phyloP scores from a whole-genome alignment of 2,797 vertebrate genomes.

The Sebastes goodei region DNA sequence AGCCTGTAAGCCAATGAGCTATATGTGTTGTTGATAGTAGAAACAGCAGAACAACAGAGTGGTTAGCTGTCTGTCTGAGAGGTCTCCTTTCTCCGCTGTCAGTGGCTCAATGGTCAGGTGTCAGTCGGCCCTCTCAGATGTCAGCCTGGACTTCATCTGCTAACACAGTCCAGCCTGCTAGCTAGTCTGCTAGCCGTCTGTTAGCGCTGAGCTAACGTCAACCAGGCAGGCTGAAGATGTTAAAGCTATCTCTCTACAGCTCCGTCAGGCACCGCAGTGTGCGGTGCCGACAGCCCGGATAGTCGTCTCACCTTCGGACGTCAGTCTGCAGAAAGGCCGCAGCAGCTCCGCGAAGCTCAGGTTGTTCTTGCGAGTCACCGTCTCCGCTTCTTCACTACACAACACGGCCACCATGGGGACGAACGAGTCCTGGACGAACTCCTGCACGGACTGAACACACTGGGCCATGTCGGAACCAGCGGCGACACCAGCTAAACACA shows the following conservation, averaged over 20 bases:
- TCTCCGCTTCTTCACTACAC: conserved; percentile 94
- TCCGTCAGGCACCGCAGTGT: neutral
- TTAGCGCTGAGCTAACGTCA: conserved; percentile 22
- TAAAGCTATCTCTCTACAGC: neutral
- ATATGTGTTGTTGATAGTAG: no score
- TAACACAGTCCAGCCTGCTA: conserved; percentile 6
- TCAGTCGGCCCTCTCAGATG: conserved; percentile 31
- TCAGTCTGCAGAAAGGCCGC: conserved; percentile 94
- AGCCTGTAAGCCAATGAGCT: neutral
- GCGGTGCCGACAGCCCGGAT: no score
- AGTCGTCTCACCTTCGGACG: conserved; percentile 89
- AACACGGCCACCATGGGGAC: conserved; percentile 96
- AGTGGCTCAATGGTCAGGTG: conserved; percentile 13
- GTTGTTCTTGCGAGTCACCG: conserved; percentile 91
- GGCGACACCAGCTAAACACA: conserved; percentile 13
- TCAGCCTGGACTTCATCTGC: conserved; percentile 10
- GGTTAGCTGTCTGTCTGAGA: neutral
- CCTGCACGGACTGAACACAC: conserved; percentile 94
- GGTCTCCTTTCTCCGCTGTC: neutral
- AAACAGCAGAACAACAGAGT: neutral
- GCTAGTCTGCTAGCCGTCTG: conserved; percentile 6
- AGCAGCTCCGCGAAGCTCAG: conserved; percentile 94
- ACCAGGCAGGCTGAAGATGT: neutral
- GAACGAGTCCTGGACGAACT: conserved; percentile 97
- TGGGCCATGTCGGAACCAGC: conserved; percentile 87